Conservation (phyloP, 2,888 invertebrate genomes). For the Odontothrips loti region DNA sequence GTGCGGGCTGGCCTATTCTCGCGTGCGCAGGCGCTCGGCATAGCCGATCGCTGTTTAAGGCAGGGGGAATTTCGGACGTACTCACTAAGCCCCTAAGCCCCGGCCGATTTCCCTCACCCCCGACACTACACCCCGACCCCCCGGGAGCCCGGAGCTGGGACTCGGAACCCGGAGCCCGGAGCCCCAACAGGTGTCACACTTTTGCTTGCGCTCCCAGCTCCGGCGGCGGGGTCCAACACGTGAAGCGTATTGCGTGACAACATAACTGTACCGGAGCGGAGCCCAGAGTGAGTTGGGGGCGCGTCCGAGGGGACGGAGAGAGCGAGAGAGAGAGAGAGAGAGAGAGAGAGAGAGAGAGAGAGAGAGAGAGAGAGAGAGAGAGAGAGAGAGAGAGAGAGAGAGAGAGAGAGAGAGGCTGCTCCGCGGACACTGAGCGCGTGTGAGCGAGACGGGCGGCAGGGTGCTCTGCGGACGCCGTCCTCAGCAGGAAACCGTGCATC, state of each 20-base stretch:
- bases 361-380: not conserved
- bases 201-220: no score
- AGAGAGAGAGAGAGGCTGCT: not conserved
- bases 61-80: no score
- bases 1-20: no score
- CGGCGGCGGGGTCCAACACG: not conserved
- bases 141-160: no score
- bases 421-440: not conserved
- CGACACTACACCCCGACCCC: no score
- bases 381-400: not conserved
- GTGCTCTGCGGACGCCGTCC: not conserved
- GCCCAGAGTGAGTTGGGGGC: not conserved
- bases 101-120: no score
- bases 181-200: no score
- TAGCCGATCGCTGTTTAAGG: no score
- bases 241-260: conserved; percentile 13
- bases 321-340: not conserved
- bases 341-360: not conserved
- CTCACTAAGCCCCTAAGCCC: no score
- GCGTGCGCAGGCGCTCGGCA: no score
- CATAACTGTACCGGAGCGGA: conserved; percentile 10
- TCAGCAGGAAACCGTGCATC: not conserved
- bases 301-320: not conserved
- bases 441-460: not conserved
- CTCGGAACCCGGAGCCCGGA: no score